Evolutionary conservation across 2,888 invertebrate species (phyloP), one percentile per base, ranked within the genome.

Genomic region (Polia nebulosa): DNA sequence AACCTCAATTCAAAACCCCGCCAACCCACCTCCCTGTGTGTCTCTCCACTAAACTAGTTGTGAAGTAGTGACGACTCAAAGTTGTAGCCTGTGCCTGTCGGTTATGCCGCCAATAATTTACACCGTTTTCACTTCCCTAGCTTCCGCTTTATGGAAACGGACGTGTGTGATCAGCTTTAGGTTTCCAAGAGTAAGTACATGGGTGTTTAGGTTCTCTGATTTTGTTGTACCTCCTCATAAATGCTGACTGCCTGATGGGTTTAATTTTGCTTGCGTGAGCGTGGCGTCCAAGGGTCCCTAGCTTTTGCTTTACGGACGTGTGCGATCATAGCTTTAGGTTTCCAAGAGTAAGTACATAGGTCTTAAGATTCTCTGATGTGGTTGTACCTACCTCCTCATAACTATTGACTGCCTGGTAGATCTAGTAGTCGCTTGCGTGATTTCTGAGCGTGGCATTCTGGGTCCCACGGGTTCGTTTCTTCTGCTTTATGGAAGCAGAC

Each of bases 71-170:
- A 65, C 79, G 74, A 71, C 76, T 76, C 83, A 76, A 79, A 83
- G 62, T 81, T 81, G 68, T 68, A 73, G 68, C 70, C 65, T 76
- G 80, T 32, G 72, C 67, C 79, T 85, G 85, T 85, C 84, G 78
- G 82, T 84, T 85, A 85, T 85, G 78, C 75, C 75, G 63, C 81
- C 82, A 78, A 85, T 86, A 87, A 87, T 87, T 87, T 82, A 78
- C 87, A 75, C 72, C 65, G 72, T 76, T 77, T 76, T 76, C 69
- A 76, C 76, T 67, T 71, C 52, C 27, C 34, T 20, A 2, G 45
- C 45, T 58, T n/a, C 25, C 17, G 49, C 27, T 63, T 58, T 20
- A 45, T n/a, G 41, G 32, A 36, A 41, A 34, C 29, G 65, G 60
- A 61, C 52, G 25, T 60, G 57, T 78, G 49, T 55, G 60, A 25